Conservation (phyloP, 2,888 invertebrate genomes). For the Parnassius mnemosyne region DNA sequence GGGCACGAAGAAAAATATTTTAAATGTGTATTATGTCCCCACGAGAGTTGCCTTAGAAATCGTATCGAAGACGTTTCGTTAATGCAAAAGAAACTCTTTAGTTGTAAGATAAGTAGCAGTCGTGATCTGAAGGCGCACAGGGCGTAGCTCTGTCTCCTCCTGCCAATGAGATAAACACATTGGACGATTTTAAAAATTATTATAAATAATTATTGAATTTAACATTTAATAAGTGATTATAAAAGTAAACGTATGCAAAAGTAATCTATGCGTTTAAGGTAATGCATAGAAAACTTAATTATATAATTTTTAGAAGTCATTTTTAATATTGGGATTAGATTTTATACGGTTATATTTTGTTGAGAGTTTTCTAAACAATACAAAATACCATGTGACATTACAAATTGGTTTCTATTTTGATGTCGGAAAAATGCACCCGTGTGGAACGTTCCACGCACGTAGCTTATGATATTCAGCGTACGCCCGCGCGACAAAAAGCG, state of each 20-base stretch:
- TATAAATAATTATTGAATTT: no score
- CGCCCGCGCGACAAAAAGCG: conserved; percentile 61
- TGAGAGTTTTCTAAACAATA: no score
- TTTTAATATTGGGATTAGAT: no score
- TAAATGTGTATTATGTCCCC: background rate
- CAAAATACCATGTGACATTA: conserved; percentile 9
- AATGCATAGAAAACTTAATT: no score
- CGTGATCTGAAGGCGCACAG: conserved; percentile 43
- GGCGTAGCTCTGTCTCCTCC: conserved; percentile 64
- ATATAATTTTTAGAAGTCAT: no score
- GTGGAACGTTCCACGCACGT: conserved; percentile 40
- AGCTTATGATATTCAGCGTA: conserved; percentile 76
- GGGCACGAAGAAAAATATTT: background rate
- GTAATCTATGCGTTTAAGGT: no score
- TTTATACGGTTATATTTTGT: no score
- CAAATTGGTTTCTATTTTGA: conserved; percentile 29
- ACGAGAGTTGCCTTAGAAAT: conserved; percentile 2
- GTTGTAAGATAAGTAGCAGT: conserved; percentile 52
- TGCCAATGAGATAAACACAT: conserved; percentile 46
- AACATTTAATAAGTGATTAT: no score
- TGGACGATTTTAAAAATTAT: conserved; percentile 37
- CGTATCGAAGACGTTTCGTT: conserved; percentile 42
- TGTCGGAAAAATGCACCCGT: conserved; percentile 60
- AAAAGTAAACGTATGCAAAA: no score
- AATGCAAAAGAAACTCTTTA: conserved; percentile 35